Evolutionary conservation across 2,797 vertebrate genomes (phyloP), one percentile per base, ranked within the genome.

Genomic region (Steatocranus sp.): DNA sequence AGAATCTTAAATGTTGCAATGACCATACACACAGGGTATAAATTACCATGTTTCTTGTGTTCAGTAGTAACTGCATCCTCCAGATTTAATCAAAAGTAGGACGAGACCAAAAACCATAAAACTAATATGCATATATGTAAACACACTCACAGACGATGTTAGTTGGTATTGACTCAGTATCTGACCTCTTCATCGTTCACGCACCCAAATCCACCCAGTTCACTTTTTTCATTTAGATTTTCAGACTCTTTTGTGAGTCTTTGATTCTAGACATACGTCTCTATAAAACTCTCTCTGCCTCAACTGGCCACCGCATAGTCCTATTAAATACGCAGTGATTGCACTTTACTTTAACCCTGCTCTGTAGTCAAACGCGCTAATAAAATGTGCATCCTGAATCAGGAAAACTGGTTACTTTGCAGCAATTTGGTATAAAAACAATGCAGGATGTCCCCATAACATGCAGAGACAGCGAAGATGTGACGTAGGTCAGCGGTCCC

Each of bases 311-410:
- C 58, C 83, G 77, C 91, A 86, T 88, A 77, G 87, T 94, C 86
- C 78, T 84, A 74, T 88, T 91, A 88, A 94, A 94, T 89, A 93
- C 90, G 92, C 80, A 88, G 83, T 79, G 81, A 70, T 80, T 76
- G 87, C 76, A 73, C 80, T 85, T 50, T 78, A 74, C 85, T 78
- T 81, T 77, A 51, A 75, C 50, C 38, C 54, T 56, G 68, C 68
- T 79, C 74, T 49, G 7, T 74, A 56, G 78, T 75, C n/a, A 68
- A 88, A 81, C 73, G 70, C 11, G 83, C 56, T 86, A 79, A 83
- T 88, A 81, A 78, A 23, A 27, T 32, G 11, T 80, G 68, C 86
- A 88, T 89, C 88, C 83, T 61, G 78, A 25, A 15, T 84, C 75
- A 78, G 83, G 81, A 88, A 91, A 84, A 77, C 50, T 43, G 27